Base-by-base conservation (phyloP, 2,113 vertebrate species). In the Callipepla californica region DNA sequence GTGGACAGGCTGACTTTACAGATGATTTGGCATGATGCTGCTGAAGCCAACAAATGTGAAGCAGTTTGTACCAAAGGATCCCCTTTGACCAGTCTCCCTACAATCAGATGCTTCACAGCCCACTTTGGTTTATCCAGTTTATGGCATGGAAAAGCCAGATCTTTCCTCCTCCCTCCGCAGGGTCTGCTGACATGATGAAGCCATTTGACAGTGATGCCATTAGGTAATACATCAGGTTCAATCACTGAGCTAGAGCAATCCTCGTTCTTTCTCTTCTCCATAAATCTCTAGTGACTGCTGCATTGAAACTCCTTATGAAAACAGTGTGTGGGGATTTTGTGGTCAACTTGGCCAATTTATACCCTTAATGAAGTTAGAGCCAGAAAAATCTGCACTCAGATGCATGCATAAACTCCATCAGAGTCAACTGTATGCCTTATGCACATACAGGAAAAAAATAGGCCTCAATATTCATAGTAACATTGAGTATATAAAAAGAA, bases 401-500 rank as follows among this genome's bases (percentile, higher is more conserved):
- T 48, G 28, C 8, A 5, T 21, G 9, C 14, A 40, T 47, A 68
- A 92, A 62, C 45, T 38, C 15, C 28, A 15, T 44, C 17, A 28
- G 14, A 93, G 73, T 82, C 80, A 91, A 50, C 47, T 28, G 67
- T 8, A 28, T 13, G 75, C 50, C 26, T 91, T 80, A 55, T 26
- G 9, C 55, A 50, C 58, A 26, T 11, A 28, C 0, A 0, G 38
- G 7, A 13, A 65, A 74, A 80, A 74, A 79, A 79, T 55, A 79
- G 28, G 13, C 5, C 77, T 68, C 28, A 58, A 80, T 77, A 92
- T 69, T 90, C 75, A 57, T 7, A 85, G 68, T 14, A 92, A 74
- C 55, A 53, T 21, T 91, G 62, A 1, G 9, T 85, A 74, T 58
- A 79, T 62, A 91, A 95, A 90, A 68, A 76, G 45, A 89, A 82